Evolutionary conservation across 2,113 vertebrate genomes (phyloP).

Genomic region (Camelus bactrianus): DNA sequence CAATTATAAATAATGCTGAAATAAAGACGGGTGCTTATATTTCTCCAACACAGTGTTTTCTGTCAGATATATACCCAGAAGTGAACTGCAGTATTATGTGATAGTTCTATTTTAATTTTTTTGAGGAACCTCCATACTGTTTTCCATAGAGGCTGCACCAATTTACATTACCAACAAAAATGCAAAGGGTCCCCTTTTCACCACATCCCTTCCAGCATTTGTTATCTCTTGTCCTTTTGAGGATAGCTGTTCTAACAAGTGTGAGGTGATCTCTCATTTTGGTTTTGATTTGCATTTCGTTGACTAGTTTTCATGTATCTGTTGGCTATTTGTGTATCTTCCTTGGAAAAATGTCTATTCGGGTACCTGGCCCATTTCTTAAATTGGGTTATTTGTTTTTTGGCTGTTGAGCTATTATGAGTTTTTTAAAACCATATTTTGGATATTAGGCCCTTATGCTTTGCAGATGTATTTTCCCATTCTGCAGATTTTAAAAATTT

Average conservation of each 20-base stretch:
- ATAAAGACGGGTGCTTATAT: background rate
- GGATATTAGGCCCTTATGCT: background rate
- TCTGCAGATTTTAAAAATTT: background rate
- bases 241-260: background rate
- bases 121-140: background rate
- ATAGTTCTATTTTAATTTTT: background rate
- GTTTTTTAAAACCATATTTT: background rate
- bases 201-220: background rate
- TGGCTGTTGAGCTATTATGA: background rate
- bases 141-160: background rate
- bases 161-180: background rate
- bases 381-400: background rate
- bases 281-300: too few relatives aligned
- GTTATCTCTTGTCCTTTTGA: background rate
- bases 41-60: background rate
- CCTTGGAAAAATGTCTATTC: background rate
- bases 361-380: background rate
- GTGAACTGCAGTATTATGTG: background rate
- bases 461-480: background rate
- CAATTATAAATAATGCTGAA: background rate
- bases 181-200: background rate
- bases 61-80: background rate
- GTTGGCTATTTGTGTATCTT: background rate
- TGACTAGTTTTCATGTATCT: background rate
- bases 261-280: too few relatives aligned